phyloP scores from a whole-genome alignment of 2,888 invertebrate genomes.

The Drosophila demipolita region DNA sequence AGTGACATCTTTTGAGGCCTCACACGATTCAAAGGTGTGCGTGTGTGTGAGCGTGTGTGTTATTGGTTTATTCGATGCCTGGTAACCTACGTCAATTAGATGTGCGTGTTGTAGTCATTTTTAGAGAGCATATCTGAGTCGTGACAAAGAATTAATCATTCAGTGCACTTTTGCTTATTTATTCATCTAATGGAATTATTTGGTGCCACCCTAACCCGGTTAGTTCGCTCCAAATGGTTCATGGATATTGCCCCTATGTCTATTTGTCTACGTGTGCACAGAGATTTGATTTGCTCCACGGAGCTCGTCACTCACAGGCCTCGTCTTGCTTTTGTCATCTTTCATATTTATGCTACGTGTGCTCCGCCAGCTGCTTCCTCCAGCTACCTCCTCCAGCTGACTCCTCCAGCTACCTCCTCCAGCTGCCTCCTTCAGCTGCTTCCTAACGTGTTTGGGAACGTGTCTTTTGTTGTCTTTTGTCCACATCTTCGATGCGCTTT shows the following conservation, averaged over 20 bases:
- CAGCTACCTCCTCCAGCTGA: neutral
- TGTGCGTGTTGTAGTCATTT: slow-evolving; percentile 15
- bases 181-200: slow-evolving; percentile 83
- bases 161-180: slow-evolving; percentile 80
- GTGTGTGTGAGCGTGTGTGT: slow-evolving; percentile 36
- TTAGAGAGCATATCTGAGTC: neutral
- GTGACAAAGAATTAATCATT: slow-evolving; percentile 67
- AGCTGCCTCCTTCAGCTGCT: neutral
- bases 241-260: slow-evolving; percentile 11
- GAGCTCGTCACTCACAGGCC: slow-evolving; percentile 13
- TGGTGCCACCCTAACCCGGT: slow-evolving; percentile 35
- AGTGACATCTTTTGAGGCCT: slow-evolving; percentile 67
- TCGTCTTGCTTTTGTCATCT: slow-evolving; percentile 43
- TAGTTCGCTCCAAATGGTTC: slow-evolving; percentile 13
- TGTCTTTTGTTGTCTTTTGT: slow-evolving; percentile 45
- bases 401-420: neutral
- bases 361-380: too few relatives aligned
- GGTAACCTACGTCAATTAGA: slow-evolving; percentile 52
- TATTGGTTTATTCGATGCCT: slow-evolving; percentile 57
- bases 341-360: slow-evolving; percentile 54
- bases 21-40: slow-evolving; percentile 25
- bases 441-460: slow-evolving; percentile 43
- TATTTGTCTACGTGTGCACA: slow-evolving; percentile 48
- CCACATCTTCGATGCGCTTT: slow-evolving; percentile 14
- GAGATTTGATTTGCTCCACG: slow-evolving; percentile 53